Percentiles rank a stretch among this genome's conserved stretches.
phyloP scores from a whole-genome alignment of 2,113 vertebrate genomes.

The Halcyon malimbica region DNA sequence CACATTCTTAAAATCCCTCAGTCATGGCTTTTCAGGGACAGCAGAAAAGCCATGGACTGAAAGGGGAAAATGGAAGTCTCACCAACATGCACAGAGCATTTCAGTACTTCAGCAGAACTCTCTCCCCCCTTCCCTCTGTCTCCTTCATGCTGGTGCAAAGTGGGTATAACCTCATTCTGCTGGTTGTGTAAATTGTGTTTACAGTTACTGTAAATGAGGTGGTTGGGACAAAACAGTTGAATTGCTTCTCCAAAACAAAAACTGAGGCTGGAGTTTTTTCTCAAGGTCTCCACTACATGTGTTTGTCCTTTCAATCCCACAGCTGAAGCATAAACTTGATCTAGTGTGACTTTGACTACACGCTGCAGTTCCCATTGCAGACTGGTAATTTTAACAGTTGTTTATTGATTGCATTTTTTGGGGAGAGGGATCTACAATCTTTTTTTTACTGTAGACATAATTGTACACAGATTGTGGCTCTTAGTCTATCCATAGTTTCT shows the following conservation, averaged over 20 bases:
- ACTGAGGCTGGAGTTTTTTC: not conserved
- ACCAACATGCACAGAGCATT: not conserved
- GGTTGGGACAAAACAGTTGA: not conserved
- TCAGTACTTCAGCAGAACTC: not conserved
- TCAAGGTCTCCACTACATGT: not conserved
- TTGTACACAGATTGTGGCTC: not conserved
- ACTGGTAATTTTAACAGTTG: not conserved
- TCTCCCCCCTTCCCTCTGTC: not conserved
- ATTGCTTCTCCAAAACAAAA: not conserved
- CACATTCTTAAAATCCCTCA: not conserved
- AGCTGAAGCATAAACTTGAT: not conserved
- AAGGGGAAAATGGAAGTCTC: not conserved
- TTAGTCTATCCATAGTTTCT: not conserved
- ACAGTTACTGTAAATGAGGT: not conserved
- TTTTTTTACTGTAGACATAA: not conserved
- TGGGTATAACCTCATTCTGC: not conserved
- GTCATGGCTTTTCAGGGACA: not conserved
- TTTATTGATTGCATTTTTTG: not conserved
- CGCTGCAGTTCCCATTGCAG: not conserved
- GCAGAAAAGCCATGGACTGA: not conserved
- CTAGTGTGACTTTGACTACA: not conserved
- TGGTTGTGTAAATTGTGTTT: not conserved
- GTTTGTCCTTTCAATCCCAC: not conserved
- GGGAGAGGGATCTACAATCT: not conserved
- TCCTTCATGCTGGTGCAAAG: not conserved